A percentile compares a stretch with the other conserved stretches of the same genome.
phyloP scores from a whole-genome alignment of 2,113 vertebrate genomes.

The Ptilonorhynchus violaceus region DNA sequence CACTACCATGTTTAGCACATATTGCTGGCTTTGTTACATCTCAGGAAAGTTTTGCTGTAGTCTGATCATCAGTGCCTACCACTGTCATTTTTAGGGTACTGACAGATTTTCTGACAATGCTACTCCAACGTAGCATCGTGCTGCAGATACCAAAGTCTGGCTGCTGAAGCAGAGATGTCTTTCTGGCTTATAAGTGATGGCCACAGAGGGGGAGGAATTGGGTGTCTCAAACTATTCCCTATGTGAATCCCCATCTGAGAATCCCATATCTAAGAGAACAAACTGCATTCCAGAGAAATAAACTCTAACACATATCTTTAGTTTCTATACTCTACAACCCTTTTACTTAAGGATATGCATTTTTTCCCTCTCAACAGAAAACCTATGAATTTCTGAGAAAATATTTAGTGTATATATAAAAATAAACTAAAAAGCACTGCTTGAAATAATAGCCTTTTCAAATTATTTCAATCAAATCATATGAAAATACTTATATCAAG shows the following conservation, averaged over 20 bases:
- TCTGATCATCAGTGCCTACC: neutral
- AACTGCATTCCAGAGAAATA: neutral
- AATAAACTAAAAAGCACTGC: neutral
- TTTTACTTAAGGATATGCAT: neutral
- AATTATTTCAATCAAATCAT: neutral
- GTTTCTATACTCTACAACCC: rapidly evolving
- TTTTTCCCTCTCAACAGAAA: neutral
- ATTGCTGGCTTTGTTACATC: neutral
- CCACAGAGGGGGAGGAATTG: neutral
- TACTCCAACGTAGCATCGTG: neutral
- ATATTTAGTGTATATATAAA: neutral
- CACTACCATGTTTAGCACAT: neutral
- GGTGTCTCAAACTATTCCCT: neutral
- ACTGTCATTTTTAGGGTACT: neutral
- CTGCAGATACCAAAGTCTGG: neutral
- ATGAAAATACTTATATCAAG: neutral
- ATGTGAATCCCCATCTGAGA: neutral
- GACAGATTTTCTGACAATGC: neutral
- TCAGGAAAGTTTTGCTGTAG: neutral
- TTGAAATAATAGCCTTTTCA: neutral
- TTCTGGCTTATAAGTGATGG: neutral
- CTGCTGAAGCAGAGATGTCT: neutral
- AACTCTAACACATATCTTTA: neutral
- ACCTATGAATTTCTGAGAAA: neutral
- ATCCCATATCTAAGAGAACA: neutral